Evolutionary conservation across 1,140 invertebrate genomes (phyloP).

Genomic region (silkworm (Bombyx mori)): ASM3026992v2 NC_085122.1:12732501-12733000

Average conservation of each 20-base stretch:
- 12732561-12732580: slow-evolving; percentile 8
- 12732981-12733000: slow-evolving; percentile 15
- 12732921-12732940: slow-evolving; percentile 20
- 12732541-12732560: slow-evolving; percentile 9
- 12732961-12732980: slow-evolving; percentile 7
- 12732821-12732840: slow-evolving; percentile 69
- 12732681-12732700: slow-evolving; percentile 55
- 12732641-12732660: slow-evolving; percentile 71
- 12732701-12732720: slow-evolving; percentile 35
- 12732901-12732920: slow-evolving; percentile 10
- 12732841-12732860: slow-evolving; percentile 54
- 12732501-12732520: slow-evolving; percentile 16
- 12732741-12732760: slow-evolving; percentile 34
- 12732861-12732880: slow-evolving; percentile 17
- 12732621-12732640: slow-evolving; percentile 54
- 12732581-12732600: slow-evolving; percentile 38
- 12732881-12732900: slow-evolving; percentile 6
- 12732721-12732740: slow-evolving; percentile 21
- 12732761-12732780: slow-evolving; percentile 48
- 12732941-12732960: slow-evolving; percentile 12
- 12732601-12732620: slow-evolving; percentile 32
- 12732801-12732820: slow-evolving; percentile 73
- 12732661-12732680: slow-evolving; percentile 72
- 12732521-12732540: slow-evolving; percentile 30
- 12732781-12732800: slow-evolving; percentile 73